Evolutionary conservation across 2,797 vertebrate species (phyloP).

Genomic region (Helostoma temminkii): DNA sequence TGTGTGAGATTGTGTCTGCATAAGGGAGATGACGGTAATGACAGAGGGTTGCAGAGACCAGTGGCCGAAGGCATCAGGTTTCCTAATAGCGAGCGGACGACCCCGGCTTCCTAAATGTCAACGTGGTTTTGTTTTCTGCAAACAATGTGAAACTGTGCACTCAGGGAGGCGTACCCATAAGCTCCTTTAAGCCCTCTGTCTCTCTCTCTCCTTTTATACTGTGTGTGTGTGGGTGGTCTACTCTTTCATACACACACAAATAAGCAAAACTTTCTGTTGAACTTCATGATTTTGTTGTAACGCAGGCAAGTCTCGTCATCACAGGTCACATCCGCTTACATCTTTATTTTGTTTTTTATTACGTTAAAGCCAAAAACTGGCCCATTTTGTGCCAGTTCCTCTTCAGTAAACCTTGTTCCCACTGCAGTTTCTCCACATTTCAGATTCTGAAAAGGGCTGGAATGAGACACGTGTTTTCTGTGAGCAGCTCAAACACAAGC

Average conservation of each 20-base stretch:
- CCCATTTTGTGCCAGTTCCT: no score
- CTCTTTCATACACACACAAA: neutral
- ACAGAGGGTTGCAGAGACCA: conserved; percentile 68
- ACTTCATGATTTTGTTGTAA: neutral
- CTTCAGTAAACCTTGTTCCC: no score
- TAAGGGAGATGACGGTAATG: conserved; percentile 28
- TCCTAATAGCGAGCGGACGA: conserved; percentile 54
- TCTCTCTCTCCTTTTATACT: conserved; percentile 53
- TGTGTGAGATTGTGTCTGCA: conserved; percentile 13
- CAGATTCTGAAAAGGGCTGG: no score
- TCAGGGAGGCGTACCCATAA: conserved; percentile 52
- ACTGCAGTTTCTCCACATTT: no score
- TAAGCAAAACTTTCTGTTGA: neutral
- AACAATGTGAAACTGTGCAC: conserved; percentile 80
- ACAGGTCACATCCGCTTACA: neutral
- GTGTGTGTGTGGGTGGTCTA: conserved; percentile 22
- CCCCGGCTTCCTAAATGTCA: conserved; percentile 80
- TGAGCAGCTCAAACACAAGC: no score
- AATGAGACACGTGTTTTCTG: no score
- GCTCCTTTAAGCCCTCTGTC: conserved; percentile 72
- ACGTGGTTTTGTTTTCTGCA: conserved; percentile 80
- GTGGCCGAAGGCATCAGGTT: conserved; percentile 62
- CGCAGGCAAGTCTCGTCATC: neutral
- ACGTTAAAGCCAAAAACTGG: no score
- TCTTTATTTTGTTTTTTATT: neutral